Evolutionary conservation across 2,797 vertebrate species (phyloP).

Genomic region (Myioborus miniatus): DNA sequence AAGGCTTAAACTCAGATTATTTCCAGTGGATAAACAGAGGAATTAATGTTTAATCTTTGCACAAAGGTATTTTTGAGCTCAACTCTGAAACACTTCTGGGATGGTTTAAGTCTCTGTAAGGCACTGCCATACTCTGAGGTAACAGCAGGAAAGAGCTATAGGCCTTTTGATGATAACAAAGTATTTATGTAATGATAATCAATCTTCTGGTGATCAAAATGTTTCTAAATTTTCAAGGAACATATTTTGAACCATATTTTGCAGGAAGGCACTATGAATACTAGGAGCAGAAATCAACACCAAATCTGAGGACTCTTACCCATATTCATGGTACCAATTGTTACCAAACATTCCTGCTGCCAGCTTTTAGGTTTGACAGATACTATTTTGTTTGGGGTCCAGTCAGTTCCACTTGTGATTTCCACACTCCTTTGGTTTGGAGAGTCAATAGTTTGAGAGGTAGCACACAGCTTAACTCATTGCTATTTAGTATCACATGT

Average conservation of each 20-base stretch:
- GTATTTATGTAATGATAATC: background rate
- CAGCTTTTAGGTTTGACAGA: background rate
- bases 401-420: background rate
- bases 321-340: background rate
- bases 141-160: background rate
- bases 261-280: background rate
- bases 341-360: background rate
- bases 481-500: background rate
- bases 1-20: background rate
- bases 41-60: background rate
- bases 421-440: background rate
- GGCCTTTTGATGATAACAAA: background rate
- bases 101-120: background rate
- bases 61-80: background rate
- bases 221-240: background rate
- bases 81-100: background rate
- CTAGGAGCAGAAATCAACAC: background rate
- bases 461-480: background rate
- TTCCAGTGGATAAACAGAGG: background rate
- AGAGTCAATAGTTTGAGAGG: background rate
- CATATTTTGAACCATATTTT: background rate
- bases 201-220: background rate
- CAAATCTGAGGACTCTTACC: background rate
- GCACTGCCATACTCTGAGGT: background rate
- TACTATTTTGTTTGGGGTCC: background rate